A percentile compares a stretch with the other conserved stretches of the same genome.
Evolutionary conservation across 2,113 vertebrate genomes (phyloP).

Genomic region (Falcunculus frontatus): DNA sequence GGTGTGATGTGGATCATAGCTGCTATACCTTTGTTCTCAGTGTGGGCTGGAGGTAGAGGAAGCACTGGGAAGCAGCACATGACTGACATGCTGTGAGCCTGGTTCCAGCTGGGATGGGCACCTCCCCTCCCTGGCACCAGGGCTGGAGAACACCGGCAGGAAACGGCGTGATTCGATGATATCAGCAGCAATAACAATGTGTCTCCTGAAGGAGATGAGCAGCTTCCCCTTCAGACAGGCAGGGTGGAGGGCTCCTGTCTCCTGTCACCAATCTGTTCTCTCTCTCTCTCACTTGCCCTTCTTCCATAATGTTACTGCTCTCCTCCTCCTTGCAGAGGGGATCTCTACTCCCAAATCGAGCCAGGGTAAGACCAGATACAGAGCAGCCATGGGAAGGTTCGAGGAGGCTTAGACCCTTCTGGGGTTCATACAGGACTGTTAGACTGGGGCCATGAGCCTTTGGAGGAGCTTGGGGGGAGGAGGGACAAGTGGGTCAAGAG

Average conservation of each 20-base stretch:
- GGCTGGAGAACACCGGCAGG: background rate
- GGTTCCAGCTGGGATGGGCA: background rate
- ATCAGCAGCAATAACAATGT: background rate
- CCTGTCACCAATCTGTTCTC: accelerated
- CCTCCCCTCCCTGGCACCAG: background rate
- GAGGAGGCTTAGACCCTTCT: background rate
- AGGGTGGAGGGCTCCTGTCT: background rate
- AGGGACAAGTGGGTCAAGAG: background rate
- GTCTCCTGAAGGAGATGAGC: background rate
- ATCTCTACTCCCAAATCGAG: background rate
- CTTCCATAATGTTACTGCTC: accelerated
- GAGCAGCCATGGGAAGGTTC: background rate
- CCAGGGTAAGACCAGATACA: background rate
- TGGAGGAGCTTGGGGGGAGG: background rate
- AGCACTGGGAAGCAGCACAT: background rate
- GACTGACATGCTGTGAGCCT: background rate
- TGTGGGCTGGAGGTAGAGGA: background rate
- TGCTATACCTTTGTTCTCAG: background rate
- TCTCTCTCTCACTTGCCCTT: background rate
- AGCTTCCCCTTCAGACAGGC: background rate
- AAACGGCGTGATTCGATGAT: accelerated
- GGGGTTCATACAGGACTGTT: background rate
- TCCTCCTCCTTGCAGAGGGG: background rate
- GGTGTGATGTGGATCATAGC: background rate
- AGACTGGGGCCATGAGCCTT: no score